These are phyloP conservation scores for Phoebastria nigripes DNA, from an alignment of 2,797 vertebrate genomes.

Conservation along the genomic window DNA sequence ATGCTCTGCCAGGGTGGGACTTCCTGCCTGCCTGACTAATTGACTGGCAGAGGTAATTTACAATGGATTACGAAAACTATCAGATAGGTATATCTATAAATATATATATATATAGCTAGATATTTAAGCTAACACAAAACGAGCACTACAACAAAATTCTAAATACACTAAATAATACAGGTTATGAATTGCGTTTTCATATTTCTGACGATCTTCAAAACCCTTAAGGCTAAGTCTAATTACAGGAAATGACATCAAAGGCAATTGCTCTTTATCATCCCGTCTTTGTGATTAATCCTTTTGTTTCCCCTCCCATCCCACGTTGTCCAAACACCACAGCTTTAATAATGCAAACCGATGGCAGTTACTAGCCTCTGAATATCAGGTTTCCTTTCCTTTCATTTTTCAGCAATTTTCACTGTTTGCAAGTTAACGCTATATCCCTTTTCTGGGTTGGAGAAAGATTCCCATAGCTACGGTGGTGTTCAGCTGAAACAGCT, in stretches of 20 bases:
- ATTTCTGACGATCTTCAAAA: not conserved
- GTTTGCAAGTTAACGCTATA: slow-evolving; percentile 63
- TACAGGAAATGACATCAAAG: slow-evolving; percentile 60
- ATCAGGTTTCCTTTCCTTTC: slow-evolving; percentile 19
- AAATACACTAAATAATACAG: not conserved
- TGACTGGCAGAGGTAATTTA: slow-evolving; percentile 80
- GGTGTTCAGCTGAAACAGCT: slow-evolving; percentile 67
- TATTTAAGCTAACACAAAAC: not conserved
- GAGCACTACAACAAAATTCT: slow-evolving; percentile 25
- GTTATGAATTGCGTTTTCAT: not conserved
- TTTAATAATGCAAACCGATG: slow-evolving; percentile 28
- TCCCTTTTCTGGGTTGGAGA: slow-evolving; percentile 44
- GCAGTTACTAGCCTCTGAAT: not conserved
- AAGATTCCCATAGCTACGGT: slow-evolving; percentile 31
- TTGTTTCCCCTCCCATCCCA: not conserved
- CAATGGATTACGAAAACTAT: slow-evolving; percentile 70
- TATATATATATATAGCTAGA: not conserved
- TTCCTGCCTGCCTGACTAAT: slow-evolving; percentile 88
- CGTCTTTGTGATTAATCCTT: not conserved
- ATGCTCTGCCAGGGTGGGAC: slow-evolving; percentile 95
- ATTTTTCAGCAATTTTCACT: slow-evolving; percentile 69
- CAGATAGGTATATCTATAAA: slow-evolving; percentile 47
- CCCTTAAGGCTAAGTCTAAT: slow-evolving; percentile 26
- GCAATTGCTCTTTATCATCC: not conserved
- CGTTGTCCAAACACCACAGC: not conserved